Base-by-base conservation (phyloP, 2,888 invertebrate species). In the Eilema sororculum region DNA sequence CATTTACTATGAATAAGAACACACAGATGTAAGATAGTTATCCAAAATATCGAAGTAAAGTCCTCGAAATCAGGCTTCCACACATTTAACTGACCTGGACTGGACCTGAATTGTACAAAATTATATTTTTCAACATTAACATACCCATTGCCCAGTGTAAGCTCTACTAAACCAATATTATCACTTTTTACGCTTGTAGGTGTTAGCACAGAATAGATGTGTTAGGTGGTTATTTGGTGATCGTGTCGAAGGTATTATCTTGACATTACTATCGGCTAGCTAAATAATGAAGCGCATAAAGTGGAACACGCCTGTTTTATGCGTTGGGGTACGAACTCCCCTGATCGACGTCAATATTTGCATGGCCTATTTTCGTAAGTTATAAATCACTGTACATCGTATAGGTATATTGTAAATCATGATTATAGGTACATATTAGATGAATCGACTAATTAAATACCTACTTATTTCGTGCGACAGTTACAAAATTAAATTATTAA, bases 311-410 rank as follows among this genome's bases (percentile, higher is more conserved):
- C 52, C n/a, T 52, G 52, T 62, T 62, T 67, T 63, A 67, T 71
- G 56, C 25, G 62, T 24, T 71, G 52, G 66, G 61, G 62, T 57
- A 58, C 60, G 66, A 62, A 46, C 46, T 46, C 41, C 62, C 69
- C 69, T 33, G n/a, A 25, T 33, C 66, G 57, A 62, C 62, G 58
- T 66, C 62, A 70, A 69, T 69, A 65, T 69, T 69, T 65, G 62
- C 70, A 58, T 66, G 70, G 3, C 70, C 70, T 62, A 66, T 41
- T 70, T 70, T 57, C 12, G 62, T 41, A 24, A 41, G 46, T 37
- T 62, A 41, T 62, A 6, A 46, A 41, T 41, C 16, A 20, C 20
- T 13, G 46, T 52, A n/a, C 20, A 52, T 52, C 8, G 20, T 20
- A 52, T 8, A 52, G 52, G 52, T 28, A 28, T 28, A 28, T 28